Evolutionary conservation across 92 coral and sea anemone species (phyloP).

Genomic region (Parazoanthus swiftii): DNA sequence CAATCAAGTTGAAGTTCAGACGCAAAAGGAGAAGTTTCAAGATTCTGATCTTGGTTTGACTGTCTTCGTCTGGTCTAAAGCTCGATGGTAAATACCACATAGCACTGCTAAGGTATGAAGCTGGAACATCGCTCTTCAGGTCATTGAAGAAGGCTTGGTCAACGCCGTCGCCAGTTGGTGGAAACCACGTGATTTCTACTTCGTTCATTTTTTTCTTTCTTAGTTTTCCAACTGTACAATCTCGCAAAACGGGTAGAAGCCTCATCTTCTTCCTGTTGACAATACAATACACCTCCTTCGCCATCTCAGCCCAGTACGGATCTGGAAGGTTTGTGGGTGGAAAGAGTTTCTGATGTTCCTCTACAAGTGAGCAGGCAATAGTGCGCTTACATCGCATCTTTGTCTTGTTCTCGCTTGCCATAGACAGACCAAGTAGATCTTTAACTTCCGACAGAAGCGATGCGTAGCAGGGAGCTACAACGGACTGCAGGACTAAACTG

Average conservation of each 20-base stretch:
- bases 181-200: constrained; percentile 54
- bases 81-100: too few species aligned
- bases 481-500: constrained; percentile 45
- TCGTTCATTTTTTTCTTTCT: background rate
- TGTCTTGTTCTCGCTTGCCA: constrained; percentile 7
- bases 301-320: constrained; percentile 57
- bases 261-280: constrained; percentile 42
- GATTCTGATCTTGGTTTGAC: too few species aligned
- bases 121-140: constrained; percentile 18
- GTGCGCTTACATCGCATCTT: constrained; percentile 8
- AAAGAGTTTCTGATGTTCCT: constrained; percentile 55
- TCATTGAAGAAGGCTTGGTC: constrained; percentile 62
- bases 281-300: constrained; percentile 64
- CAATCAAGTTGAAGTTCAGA: too few species aligned
- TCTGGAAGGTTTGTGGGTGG: constrained; percentile 47
- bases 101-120: background rate
- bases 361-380: constrained; percentile 18
- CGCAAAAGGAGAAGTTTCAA: too few species aligned
- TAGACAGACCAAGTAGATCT: constrained; percentile 16
- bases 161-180: constrained; percentile 61
- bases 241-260: constrained; percentile 66
- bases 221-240: background rate
- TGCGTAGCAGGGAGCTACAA: constrained; percentile 70
- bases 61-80: too few species aligned
- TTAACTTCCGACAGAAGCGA: constrained; percentile 54